These are phyloP conservation scores for Hozukius guyotensis DNA, from an alignment of 2,797 vertebrate genomes.

Conservation along the genomic window DNA sequence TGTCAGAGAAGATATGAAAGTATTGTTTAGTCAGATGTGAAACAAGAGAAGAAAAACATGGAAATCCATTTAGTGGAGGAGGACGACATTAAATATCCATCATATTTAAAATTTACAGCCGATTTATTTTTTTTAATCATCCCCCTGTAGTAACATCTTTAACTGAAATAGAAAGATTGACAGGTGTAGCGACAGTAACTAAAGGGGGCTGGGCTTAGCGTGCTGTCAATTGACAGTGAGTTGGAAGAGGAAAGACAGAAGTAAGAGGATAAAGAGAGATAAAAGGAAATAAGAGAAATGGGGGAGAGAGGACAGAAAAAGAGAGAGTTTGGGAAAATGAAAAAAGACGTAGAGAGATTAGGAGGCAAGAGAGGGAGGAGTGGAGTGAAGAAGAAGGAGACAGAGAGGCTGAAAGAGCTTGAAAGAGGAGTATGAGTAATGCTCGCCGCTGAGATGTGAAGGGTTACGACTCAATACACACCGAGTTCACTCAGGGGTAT, in stretches of 20 bases:
- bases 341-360: not conserved
- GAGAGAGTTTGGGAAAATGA: not conserved
- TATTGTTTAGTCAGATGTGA: constrained; percentile 18
- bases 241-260: not conserved
- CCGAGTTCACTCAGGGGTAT: constrained; percentile 12
- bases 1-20: not conserved
- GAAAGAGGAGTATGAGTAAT: constrained; percentile 36
- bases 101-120: not conserved
- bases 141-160: not conserved
- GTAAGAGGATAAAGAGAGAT: not conserved
- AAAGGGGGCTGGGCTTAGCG: not conserved
- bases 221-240: not conserved
- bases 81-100: not conserved
- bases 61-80: not conserved
- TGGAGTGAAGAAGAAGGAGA: not conserved
- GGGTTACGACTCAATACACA: constrained; percentile 35
- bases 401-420: not conserved
- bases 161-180: not conserved
- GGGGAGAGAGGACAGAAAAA: not conserved
- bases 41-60: not conserved
- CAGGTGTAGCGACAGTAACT: not conserved
- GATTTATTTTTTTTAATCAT: not conserved
- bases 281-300: not conserved
- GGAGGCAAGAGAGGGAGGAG: not conserved
- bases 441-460: constrained; percentile 22